These are phyloP conservation scores for Silurus meridionalis DNA, from an alignment of 2,113 vertebrate species.

Conservation along the genomic window DNA sequence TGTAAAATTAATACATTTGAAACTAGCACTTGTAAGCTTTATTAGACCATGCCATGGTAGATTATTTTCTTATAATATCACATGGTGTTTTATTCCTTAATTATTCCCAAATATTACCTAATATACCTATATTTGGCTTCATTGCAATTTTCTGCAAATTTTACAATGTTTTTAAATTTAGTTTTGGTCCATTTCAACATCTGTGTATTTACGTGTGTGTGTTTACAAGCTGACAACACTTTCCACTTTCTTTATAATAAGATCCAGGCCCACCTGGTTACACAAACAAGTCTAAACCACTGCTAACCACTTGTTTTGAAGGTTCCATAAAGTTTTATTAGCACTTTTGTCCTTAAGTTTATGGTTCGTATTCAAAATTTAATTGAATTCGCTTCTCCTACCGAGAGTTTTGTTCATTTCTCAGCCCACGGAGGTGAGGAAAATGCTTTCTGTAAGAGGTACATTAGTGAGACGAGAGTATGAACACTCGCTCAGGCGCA, in stretches of 20 bases:
- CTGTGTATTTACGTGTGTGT: conserved; percentile 13
- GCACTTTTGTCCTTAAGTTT: conserved; percentile 31
- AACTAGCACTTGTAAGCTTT: no score
- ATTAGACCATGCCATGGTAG: no score
- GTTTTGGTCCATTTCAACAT: background rate
- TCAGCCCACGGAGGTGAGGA: background rate
- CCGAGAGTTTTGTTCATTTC: background rate
- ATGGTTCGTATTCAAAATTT: background rate
- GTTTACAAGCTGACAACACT: conserved; percentile 43
- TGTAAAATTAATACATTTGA: no score
- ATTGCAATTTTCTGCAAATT: background rate
- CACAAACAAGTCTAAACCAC: conserved; percentile 60
- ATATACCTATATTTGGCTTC: background rate
- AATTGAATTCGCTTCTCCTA: background rate
- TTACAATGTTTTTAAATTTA: conserved; percentile 1
- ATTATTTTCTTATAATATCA: background rate
- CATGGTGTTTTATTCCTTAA: background rate
- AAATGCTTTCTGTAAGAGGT: background rate
- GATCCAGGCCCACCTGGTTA: conserved; percentile 58
- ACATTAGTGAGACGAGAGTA: background rate
- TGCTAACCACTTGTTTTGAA: conserved; percentile 61
- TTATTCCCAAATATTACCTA: background rate
- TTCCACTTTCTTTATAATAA: conserved; percentile 58
- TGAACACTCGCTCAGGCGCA: background rate
- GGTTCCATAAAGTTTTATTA: conserved; percentile 61